Evolutionary conservation across 2,113 vertebrate genomes (phyloP).

Genomic region (Spea bombifrons): DNA sequence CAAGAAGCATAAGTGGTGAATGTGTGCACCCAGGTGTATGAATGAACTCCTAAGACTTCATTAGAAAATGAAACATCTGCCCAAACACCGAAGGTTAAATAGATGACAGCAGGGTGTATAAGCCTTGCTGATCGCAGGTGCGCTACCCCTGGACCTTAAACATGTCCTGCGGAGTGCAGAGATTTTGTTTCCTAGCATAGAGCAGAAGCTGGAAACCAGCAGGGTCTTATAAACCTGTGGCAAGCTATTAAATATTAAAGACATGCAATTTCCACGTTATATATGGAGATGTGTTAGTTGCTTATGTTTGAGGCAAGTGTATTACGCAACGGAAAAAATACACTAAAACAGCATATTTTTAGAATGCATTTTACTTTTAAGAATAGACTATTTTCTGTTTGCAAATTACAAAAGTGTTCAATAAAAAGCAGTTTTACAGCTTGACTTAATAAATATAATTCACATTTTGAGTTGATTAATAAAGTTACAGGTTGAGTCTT

Average conservation of each 20-base stretch:
- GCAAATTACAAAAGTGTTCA: too few species aligned
- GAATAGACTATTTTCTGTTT: too few species aligned
- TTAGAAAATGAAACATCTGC: constrained; percentile 26
- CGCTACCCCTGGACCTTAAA: constrained; percentile 11
- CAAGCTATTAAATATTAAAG: constrained; percentile 20
- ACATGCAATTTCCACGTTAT: background rate
- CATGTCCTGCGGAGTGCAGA: constrained; percentile 18
- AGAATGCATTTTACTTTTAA: too few species aligned
- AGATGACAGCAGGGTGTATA: constrained; percentile 22
- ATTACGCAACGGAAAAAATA: too few species aligned
- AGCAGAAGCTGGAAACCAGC: background rate
- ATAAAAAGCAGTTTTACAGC: too few species aligned
- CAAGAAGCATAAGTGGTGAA: constrained; percentile 24
- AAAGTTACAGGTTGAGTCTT: too few species aligned
- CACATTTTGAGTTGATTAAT: too few species aligned
- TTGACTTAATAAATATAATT: too few species aligned
- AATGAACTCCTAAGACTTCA: constrained; percentile 12
- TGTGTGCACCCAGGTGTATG: constrained; percentile 17
- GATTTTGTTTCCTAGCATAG: constrained; percentile 1
- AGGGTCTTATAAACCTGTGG: background rate
- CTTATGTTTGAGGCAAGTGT: too few species aligned
- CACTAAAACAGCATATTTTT: too few species aligned
- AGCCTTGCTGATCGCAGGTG: constrained; percentile 37
- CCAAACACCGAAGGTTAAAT: constrained; percentile 25
- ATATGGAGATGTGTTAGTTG: too few species aligned